Base-by-base conservation (phyloP, 2,888 invertebrate genomes). In the Troilus luridus region DNA sequence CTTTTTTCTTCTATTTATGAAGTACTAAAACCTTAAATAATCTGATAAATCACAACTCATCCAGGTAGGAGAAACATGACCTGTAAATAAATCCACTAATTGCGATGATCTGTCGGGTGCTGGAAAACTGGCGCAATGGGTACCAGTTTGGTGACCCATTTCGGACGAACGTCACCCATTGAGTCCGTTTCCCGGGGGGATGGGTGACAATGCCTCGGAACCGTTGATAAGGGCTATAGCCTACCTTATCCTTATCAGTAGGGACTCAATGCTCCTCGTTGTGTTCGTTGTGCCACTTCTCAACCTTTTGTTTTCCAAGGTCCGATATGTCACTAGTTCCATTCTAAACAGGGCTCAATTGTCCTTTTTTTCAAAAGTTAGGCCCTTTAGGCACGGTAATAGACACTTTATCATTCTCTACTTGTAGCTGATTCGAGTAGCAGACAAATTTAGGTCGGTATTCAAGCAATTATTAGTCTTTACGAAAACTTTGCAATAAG, bases 231-330 rank as follows among this genome's bases (percentile, higher is more conserved):
- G n/a, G 56, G n/a, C 54, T 56, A 85, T 56, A 56, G 58, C 85
- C 56, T 58, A 85, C 85, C 85, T 85, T 85, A 56, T 85, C 85
- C 85, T 85, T 85, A 85, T 85, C 85, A 77, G 72, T 77, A 17
- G 27, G 6, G 12, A 77, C 72, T 77, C 72, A 77, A 77, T 67
- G 24, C 24, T 24, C 67, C 67, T 19, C 3, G 10, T 8, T 41
- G 17, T 77, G 27, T 77, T 27, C 72, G 41, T 41, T 41, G 27
- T 77, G 8, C 19, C 41, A 7, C 72, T 77, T 41, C 72, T 27
- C 17, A 77, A 77, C 72, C 72, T 77, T 77, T 77, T 77, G 72
- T 77, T 77, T 77, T 77, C 0, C 0, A 12, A 17, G 8, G 27
- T 41, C 72, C 72, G 72, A 77, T 77, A 77, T 77, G 72, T 77